Conservation (phyloP, 2,888 invertebrate genomes). For the Nasonia oneida region DNA sequence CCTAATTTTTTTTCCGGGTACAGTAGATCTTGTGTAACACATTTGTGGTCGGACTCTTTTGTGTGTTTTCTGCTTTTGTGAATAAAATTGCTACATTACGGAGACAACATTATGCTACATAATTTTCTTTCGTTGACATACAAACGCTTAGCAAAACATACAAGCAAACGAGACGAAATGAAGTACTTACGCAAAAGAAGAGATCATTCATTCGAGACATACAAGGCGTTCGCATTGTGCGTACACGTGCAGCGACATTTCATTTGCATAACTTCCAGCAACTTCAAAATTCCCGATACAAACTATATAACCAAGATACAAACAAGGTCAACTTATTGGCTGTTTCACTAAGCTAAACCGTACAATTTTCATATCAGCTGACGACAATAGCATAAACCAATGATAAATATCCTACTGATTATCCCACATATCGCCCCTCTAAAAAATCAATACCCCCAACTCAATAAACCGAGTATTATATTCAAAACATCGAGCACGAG, state of each 20-base stretch:
- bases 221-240: neutral
- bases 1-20: neutral
- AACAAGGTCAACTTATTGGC: neutral
- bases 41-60: neutral
- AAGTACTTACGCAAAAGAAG: slow-evolving; percentile 3
- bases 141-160: slow-evolving; percentile 4
- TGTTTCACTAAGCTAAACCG: neutral
- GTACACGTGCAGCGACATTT: neutral
- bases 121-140: slow-evolving; percentile 26
- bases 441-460: slow-evolving; percentile 30
- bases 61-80: neutral
- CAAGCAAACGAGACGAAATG: neutral
- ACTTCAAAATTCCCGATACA: neutral
- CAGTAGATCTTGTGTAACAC: neutral
- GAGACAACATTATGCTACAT: neutral
- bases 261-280: slow-evolving; percentile 8
- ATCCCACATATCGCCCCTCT: neutral
- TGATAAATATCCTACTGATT: neutral
- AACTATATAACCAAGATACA: neutral
- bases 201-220: neutral
- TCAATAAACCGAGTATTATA: slow-evolving; percentile 43
- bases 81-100: slow-evolving; percentile 16
- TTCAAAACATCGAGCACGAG: slow-evolving; percentile 40
- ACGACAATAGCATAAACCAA: neutral
- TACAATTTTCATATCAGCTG: neutral